A percentile compares a stretch with the other conserved stretches of the same genome.
These are phyloP conservation scores for Mellivora capensis DNA, from an alignment of 2,113 vertebrate species.

Conservation along the genomic window DNA sequence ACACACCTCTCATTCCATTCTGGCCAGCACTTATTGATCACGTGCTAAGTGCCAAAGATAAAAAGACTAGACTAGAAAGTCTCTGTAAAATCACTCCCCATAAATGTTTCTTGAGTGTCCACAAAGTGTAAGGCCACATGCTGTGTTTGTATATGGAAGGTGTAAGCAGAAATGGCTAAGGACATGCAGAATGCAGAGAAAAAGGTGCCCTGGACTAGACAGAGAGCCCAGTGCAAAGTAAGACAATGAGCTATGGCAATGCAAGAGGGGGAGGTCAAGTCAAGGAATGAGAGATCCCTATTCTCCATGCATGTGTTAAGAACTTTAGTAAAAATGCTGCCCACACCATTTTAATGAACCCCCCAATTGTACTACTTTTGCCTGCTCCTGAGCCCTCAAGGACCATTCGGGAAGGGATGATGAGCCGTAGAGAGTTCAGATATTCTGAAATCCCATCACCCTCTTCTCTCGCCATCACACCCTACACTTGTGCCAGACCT, in stretches of 20 bases:
- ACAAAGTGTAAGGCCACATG: background rate
- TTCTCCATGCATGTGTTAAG: background rate
- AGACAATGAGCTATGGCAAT: background rate
- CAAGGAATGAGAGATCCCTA: background rate
- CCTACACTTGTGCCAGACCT: background rate
- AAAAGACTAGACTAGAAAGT: background rate
- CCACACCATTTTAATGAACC: background rate
- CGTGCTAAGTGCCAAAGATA: background rate
- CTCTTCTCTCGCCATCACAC: background rate
- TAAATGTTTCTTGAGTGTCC: background rate
- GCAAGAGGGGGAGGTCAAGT: background rate
- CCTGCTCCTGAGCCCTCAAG: background rate
- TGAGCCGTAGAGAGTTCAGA: background rate
- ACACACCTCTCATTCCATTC: background rate
- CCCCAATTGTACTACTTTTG: background rate
- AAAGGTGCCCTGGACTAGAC: background rate
- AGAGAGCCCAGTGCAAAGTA: background rate
- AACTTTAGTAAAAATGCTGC: background rate
- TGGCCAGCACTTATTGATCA: slow-evolving; percentile 1
- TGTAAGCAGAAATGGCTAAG: background rate
- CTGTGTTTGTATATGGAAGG: too few relatives aligned
- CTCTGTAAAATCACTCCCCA: background rate
- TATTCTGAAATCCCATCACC: background rate
- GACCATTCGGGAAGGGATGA: background rate
- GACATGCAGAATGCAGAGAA: background rate